These are phyloP conservation scores for Syngnathus acus DNA, from an alignment of 2,797 vertebrate genomes.

Conservation along the genomic window DNA sequence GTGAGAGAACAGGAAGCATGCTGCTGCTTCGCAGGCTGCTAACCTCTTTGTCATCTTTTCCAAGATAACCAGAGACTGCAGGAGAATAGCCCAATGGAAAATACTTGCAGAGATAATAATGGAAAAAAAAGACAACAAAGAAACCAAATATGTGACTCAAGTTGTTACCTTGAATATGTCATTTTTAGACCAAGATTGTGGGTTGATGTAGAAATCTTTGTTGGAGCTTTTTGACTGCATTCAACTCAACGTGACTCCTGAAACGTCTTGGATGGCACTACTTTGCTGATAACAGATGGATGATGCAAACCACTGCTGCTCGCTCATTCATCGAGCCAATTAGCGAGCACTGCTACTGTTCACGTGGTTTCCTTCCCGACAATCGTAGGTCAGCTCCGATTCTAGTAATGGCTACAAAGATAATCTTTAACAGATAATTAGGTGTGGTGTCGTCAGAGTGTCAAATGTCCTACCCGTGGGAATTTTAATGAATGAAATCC, in stretches of 20 bases:
- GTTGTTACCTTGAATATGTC: conserved; percentile 52
- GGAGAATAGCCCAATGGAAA: conserved; percentile 65
- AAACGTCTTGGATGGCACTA: not conserved
- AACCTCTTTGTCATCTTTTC: conserved; percentile 69
- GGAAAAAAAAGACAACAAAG: conserved; percentile 52
- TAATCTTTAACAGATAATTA: too few relatives aligned
- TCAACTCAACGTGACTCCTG: not conserved
- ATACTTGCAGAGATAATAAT: conserved; percentile 58
- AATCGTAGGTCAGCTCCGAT: too few relatives aligned
- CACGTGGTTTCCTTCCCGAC: too few relatives aligned
- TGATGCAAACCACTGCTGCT: not conserved
- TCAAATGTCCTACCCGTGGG: too few relatives aligned
- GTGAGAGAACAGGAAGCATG: conserved; percentile 53
- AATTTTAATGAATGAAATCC: too few relatives aligned
- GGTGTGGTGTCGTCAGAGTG: too few relatives aligned
- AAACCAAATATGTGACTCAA: conserved; percentile 32
- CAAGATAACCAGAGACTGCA: conserved; percentile 58
- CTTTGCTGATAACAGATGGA: not conserved
- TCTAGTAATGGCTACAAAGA: too few relatives aligned
- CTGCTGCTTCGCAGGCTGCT: conserved; percentile 53
- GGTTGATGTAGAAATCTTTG: not conserved
- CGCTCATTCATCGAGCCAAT: not conserved
- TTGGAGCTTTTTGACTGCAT: not conserved
- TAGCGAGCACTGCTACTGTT: too few relatives aligned
- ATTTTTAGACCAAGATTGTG: conserved; percentile 26